A percentile compares a stretch with the other conserved stretches of the same genome.
Evolutionary conservation across 2,113 vertebrate species (phyloP).

Genomic region (Aythya baeri): DNA sequence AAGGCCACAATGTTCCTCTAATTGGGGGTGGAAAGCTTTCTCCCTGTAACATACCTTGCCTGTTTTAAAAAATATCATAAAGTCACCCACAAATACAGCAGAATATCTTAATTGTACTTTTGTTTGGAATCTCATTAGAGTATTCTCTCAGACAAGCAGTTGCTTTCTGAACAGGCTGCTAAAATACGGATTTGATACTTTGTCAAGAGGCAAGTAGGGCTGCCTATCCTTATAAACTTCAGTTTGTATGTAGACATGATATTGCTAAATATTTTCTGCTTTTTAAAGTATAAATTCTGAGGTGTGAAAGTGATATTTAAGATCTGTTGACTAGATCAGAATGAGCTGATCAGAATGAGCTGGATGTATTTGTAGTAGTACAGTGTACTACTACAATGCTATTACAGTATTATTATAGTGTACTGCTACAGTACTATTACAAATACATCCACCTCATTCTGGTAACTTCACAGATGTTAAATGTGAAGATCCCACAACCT

Average conservation of each 20-base stretch:
- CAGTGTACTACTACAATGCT: not conserved
- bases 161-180: slow-evolving; percentile 5
- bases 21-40: not conserved
- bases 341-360: not conserved
- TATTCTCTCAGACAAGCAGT: slow-evolving; percentile 10
- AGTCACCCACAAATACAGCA: not conserved
- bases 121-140: not conserved
- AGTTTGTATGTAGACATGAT: not conserved
- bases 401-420: not conserved
- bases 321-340: not conserved
- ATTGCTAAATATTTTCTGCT: not conserved
- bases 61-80: not conserved
- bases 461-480: slow-evolving; percentile 83
- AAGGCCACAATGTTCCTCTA: not conserved
- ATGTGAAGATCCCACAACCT: slow-evolving; percentile 90
- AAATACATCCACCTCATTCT: too few relatives aligned
- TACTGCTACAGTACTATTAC: too few relatives aligned
- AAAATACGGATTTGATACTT: slow-evolving; percentile 20
- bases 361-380: not conserved
- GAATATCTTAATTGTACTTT: slow-evolving; percentile 1
- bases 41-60: not conserved
- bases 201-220: not conserved
- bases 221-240: not conserved
- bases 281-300: slow-evolving; percentile 6
- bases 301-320: slow-evolving; percentile 35